These are phyloP conservation scores for Alces alces DNA, from an alignment of 2,113 vertebrate genomes.

Conservation along the genomic window DNA sequence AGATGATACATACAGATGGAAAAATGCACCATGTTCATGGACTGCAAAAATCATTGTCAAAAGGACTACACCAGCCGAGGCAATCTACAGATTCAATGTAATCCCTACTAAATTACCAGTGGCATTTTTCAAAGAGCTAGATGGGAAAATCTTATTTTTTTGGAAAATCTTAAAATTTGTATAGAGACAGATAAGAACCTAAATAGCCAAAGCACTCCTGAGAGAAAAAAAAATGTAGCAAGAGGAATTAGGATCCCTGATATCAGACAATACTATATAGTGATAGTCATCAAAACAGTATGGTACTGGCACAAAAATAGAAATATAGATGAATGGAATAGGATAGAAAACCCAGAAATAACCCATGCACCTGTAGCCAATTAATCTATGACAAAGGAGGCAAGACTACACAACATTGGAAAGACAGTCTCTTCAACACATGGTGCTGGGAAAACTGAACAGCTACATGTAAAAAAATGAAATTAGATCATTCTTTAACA, in stretches of 20 bases:
- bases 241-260: background rate
- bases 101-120: background rate
- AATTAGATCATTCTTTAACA: background rate
- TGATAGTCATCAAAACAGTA: background rate
- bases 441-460: background rate
- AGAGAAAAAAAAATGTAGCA: background rate
- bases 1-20: background rate
- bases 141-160: background rate
- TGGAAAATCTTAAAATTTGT: background rate
- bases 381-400: background rate
- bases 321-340: background rate
- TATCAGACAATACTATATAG: background rate
- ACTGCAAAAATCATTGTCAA: background rate
- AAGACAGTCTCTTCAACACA: background rate
- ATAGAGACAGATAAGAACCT: background rate
- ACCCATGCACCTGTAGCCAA: background rate
- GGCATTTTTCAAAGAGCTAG: background rate
- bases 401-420: background rate
- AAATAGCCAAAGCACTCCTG: background rate
- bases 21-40: background rate
- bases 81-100: background rate
- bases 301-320: background rate
- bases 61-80: background rate
- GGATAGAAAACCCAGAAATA: background rate
- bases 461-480: accelerated